A percentile compares a stretch with the other conserved stretches of the same genome.
phyloP scores from a whole-genome alignment of 2,888 invertebrate species.

The Mythimna ferrago region DNA sequence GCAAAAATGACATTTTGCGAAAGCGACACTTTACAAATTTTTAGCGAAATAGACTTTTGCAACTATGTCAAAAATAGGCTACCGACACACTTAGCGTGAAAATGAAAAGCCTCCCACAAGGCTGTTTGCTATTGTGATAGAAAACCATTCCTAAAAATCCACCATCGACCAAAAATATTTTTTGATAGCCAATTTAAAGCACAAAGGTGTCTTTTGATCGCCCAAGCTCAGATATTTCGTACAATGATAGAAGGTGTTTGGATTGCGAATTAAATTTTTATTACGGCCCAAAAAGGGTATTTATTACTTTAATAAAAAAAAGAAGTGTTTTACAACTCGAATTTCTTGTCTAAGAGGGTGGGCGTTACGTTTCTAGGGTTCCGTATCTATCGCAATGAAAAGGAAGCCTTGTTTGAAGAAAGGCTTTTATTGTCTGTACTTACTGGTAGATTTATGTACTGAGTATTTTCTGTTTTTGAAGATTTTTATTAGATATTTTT shows the following conservation, averaged over 20 bases:
- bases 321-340: slow-evolving; percentile 43
- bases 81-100: background rate
- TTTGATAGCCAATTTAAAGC: slow-evolving; percentile 57
- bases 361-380: slow-evolving; percentile 14
- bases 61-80: background rate
- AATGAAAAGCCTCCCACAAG: slow-evolving; percentile 1
- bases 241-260: slow-evolving; percentile 53
- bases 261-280: slow-evolving; percentile 65
- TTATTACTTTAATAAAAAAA: slow-evolving; percentile 64
- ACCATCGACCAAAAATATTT: slow-evolving; percentile 25
- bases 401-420: background rate
- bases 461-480: no score
- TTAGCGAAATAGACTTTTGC: no score
- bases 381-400: background rate
- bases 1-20: no score
- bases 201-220: slow-evolving; percentile 58
- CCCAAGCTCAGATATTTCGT: slow-evolving; percentile 12
- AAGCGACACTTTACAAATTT: no score
- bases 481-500: no score
- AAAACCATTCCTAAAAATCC: slow-evolving; percentile 14
- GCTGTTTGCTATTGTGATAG: background rate
- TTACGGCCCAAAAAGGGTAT: slow-evolving; percentile 60
- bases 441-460: background rate
- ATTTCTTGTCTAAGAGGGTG: slow-evolving; percentile 30
- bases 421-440: background rate